A percentile compares a stretch with the other conserved stretches of the same genome.
Conservation (phyloP, 1,140 invertebrate species). For the Polypedilum pembai region DNA sequence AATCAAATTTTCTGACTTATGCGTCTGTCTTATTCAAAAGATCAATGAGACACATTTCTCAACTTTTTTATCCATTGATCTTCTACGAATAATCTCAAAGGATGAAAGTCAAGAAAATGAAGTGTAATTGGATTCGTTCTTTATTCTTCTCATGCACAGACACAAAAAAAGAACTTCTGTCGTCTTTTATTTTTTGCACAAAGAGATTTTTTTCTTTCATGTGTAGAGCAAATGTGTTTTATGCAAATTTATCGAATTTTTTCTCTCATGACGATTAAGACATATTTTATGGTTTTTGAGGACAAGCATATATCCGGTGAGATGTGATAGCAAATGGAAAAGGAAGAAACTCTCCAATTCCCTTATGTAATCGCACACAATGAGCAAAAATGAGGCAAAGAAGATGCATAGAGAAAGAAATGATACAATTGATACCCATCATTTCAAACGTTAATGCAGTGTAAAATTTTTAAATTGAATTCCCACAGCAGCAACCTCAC, state of each 20-base stretch:
- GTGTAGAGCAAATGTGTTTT: neutral
- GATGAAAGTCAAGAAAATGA: slow-evolving; percentile 4
- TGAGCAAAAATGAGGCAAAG: neutral
- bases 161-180: neutral
- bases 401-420: slow-evolving; percentile 7
- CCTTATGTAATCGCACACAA: neutral
- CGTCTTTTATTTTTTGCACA: neutral
- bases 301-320: slow-evolving; percentile 13
- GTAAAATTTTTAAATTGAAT: slow-evolving; percentile 26
- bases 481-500: slow-evolving; percentile 11
- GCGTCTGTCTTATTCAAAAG: no score
- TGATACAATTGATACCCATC: slow-evolving; percentile 17
- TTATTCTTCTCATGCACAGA: neutral
- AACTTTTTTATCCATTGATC: no score
- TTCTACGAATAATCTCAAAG: neutral
- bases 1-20: no score
- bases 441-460: slow-evolving; percentile 21
- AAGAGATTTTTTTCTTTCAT: neutral
- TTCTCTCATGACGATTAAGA: slow-evolving; percentile 7
- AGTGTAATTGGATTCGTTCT: slow-evolving; percentile 24
- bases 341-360: neutral
- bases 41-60: no score
- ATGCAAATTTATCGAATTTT: slow-evolving; percentile 21
- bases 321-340: neutral
- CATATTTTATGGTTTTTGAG: slow-evolving; percentile 28